Evolutionary conservation across 2,113 vertebrate species (phyloP).

Genomic region (Acanthisitta chloris): DNA sequence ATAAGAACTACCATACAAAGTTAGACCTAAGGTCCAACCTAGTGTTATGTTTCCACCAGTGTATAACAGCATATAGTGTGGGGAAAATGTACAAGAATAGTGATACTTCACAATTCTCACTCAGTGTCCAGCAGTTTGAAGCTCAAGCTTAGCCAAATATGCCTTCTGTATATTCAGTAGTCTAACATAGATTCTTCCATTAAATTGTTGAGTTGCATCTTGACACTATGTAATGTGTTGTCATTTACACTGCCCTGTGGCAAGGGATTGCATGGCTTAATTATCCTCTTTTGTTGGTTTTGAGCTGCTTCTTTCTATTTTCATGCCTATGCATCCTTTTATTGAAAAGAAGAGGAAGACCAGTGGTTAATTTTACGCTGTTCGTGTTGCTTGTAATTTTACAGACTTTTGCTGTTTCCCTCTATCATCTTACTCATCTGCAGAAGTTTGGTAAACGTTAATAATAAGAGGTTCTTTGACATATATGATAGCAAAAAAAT

Average conservation of each 20-base stretch:
- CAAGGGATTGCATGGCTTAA: background rate
- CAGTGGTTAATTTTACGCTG: background rate
- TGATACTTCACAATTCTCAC: background rate
- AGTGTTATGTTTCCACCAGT: background rate
- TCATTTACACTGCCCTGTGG: background rate
- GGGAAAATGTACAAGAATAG: background rate
- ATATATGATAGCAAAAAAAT: background rate
- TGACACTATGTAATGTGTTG: background rate
- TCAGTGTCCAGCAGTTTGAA: background rate
- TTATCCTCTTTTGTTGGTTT: background rate
- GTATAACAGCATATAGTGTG: background rate
- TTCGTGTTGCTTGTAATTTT: background rate
- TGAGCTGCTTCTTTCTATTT: background rate
- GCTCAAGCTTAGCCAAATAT: background rate
- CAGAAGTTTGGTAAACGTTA: background rate
- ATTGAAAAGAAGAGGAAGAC: background rate
- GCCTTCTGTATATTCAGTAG: background rate
- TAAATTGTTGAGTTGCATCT: background rate
- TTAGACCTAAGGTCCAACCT: background rate
- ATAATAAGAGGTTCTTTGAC: background rate
- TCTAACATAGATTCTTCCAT: background rate
- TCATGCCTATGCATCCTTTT: background rate
- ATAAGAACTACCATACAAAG: background rate
- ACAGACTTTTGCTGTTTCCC: background rate
- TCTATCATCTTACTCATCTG: background rate